Percentiles rank a stretch among this genome's conserved stretches.
These are phyloP conservation scores for Leptodactylus fuscus DNA, from an alignment of 2,113 vertebrate genomes.

Conservation along the genomic window DNA sequence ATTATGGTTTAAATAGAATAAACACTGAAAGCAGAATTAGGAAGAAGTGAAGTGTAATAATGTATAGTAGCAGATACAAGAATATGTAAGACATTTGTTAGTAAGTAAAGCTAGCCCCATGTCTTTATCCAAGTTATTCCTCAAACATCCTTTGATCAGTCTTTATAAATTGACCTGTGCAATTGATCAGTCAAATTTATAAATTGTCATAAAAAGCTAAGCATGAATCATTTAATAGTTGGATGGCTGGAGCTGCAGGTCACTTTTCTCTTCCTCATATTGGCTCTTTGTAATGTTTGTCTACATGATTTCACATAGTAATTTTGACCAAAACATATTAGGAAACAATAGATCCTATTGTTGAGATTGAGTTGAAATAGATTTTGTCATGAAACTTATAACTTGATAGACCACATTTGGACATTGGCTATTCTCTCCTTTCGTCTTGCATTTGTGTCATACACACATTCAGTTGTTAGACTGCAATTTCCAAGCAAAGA, in stretches of 20 bases:
- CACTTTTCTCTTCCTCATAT: not conserved
- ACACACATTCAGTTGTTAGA: slow-evolving; percentile 21
- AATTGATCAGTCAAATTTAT: too few relatives aligned
- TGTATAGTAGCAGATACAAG: too few relatives aligned
- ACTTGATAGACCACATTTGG: slow-evolving; percentile 17
- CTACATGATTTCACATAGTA: slow-evolving; percentile 22
- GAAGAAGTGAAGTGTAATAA: too few relatives aligned
- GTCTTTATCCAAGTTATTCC: too few relatives aligned
- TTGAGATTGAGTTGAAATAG: slow-evolving; percentile 14
- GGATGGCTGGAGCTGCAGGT: not conserved
- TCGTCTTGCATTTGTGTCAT: slow-evolving; percentile 50
- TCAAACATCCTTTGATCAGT: too few relatives aligned
- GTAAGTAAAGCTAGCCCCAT: not conserved
- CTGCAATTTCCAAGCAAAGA: slow-evolving; percentile 25
- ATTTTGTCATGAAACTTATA: slow-evolving; percentile 21
- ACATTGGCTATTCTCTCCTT: not conserved
- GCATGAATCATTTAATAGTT: not conserved
- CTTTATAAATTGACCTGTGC: too few relatives aligned
- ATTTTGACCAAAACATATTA: slow-evolving; percentile 35
- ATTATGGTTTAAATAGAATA: too few relatives aligned
- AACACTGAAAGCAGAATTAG: too few relatives aligned
- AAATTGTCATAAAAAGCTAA: too few relatives aligned
- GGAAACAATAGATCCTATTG: slow-evolving; percentile 25
- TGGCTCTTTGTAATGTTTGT: not conserved
- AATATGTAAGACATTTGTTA: not conserved